Conservation (phyloP, 2,113 vertebrate genomes). For the Aix galericulata region DNA sequence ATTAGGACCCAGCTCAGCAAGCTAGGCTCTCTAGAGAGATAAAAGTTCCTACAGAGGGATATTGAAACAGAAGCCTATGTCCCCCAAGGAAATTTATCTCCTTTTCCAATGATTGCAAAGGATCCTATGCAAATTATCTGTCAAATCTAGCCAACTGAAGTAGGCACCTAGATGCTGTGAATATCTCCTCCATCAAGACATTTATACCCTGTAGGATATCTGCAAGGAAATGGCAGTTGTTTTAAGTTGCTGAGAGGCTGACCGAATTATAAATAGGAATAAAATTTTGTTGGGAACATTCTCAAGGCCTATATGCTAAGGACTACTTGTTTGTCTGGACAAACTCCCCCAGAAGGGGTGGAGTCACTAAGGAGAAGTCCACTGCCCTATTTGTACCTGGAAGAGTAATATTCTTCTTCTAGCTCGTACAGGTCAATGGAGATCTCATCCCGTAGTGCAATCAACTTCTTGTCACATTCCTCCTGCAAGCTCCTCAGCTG, state of each 20-base stretch:
- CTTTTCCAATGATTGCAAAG: background rate
- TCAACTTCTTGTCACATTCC: constrained; percentile 96
- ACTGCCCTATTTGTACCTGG: constrained; percentile 96
- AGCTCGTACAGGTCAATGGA: constrained; percentile 98
- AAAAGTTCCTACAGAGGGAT: background rate
- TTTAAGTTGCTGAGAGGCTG: background rate
- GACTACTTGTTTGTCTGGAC: background rate
- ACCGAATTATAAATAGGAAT: background rate
- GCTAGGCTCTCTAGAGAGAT: background rate
- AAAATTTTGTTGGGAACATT: background rate
- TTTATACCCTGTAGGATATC: background rate
- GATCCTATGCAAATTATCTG: background rate
- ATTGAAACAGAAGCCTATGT: background rate
- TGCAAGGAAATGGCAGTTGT: background rate
- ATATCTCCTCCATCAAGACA: background rate
- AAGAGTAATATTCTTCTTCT: constrained; percentile 99
- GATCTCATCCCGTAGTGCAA: constrained; percentile 91
- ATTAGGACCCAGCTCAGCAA: background rate
- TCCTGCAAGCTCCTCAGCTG: constrained; percentile 92
- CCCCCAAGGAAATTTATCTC: background rate
- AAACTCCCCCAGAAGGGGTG: constrained; percentile 9
- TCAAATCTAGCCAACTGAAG: background rate
- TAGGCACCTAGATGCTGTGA: background rate
- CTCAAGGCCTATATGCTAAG: background rate
- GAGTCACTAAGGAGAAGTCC: background rate